Percentiles rank a stretch among this genome's conserved stretches.
Conservation (phyloP, 2,797 vertebrate species). For the Pantherophis vulpinus region DNA sequence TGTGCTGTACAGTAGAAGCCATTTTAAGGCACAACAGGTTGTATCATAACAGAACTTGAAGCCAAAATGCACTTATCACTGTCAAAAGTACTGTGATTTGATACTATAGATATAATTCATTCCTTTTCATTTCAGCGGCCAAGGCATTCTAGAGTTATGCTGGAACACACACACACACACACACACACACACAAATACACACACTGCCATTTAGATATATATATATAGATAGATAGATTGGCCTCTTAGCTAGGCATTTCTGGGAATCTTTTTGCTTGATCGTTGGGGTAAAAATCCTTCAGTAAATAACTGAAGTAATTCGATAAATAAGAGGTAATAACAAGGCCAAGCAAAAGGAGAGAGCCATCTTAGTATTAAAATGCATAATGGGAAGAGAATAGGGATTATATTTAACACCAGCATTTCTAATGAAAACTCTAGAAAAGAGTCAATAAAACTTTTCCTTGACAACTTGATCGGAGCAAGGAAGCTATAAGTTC, state of each 20-base stretch:
- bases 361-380: background rate
- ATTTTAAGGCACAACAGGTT: too few species aligned
- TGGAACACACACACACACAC: too few species aligned
- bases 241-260: background rate
- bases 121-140: too few species aligned
- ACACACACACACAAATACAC: too few species aligned
- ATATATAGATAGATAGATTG: background rate
- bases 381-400: background rate
- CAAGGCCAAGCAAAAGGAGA: background rate
- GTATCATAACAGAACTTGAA: too few species aligned
- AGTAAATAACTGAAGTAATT: background rate
- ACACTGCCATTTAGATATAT: too few species aligned
- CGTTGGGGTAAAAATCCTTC: background rate
- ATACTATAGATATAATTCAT: too few species aligned
- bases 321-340: background rate
- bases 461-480: background rate
- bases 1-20: too few species aligned
- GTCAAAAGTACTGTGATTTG: too few species aligned
- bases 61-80: too few species aligned
- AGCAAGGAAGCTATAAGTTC: background rate
- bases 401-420: background rate
- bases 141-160: too few species aligned
- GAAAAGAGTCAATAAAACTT: background rate
- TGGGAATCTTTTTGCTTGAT: background rate
- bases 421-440: background rate